Conservation (phyloP, 1,140 invertebrate species). For the Proales similis region DNA sequence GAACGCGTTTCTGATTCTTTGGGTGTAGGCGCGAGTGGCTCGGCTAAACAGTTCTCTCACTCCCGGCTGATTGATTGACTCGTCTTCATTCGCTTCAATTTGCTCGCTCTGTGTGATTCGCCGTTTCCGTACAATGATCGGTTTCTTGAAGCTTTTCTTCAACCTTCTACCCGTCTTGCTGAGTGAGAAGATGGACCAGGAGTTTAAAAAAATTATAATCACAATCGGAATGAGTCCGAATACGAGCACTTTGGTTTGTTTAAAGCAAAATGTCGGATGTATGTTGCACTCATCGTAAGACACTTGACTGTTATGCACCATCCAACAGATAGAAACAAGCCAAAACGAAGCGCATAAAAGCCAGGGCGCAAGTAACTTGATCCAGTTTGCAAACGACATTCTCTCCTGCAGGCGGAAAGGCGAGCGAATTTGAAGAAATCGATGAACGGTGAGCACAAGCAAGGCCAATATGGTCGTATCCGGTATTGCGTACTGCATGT, state of each 20-base stretch:
- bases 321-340: slow-evolving; percentile 1
- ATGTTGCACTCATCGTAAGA: slow-evolving; percentile 5
- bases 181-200: not conserved
- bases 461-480: slow-evolving; percentile 24
- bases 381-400: not conserved
- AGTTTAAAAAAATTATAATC: slow-evolving; percentile 14
- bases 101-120: no score
- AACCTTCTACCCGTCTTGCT: not conserved
- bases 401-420: slow-evolving; percentile 4
- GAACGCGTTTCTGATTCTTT: not conserved
- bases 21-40: no score
- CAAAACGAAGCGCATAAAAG: slow-evolving; percentile 9
- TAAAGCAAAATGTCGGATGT: slow-evolving; percentile 6
- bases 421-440: slow-evolving; percentile 12
- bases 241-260: not conserved
- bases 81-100: no score
- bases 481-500: slow-evolving; percentile 32
- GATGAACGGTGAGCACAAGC: slow-evolving; percentile 13
- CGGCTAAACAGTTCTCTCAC: no score
- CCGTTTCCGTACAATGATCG: no score
- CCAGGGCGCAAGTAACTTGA: slow-evolving; percentile 23
- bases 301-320: not conserved
- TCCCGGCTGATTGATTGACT: no score
- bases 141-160: no score
- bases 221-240: slow-evolving; percentile 21